Percentiles rank a stretch among this genome's conserved stretches.
These are phyloP conservation scores for Alligator sinensis DNA, from an alignment of 2,113 vertebrate species.

Conservation along the genomic window DNA sequence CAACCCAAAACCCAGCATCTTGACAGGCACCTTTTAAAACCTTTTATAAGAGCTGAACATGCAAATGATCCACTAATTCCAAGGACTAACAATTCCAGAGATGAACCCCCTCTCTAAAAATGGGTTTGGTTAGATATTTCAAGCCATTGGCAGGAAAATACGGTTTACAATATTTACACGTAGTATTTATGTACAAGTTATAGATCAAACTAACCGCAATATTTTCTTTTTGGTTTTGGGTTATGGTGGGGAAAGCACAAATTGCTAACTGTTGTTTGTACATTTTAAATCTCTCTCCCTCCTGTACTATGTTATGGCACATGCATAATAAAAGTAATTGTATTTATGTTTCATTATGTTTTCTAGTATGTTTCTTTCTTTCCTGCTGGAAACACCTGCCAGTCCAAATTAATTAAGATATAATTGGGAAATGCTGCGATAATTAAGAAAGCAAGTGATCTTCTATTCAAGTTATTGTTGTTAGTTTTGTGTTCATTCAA, in stretches of 20 bases:
- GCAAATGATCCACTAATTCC: neutral
- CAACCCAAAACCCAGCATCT: neutral
- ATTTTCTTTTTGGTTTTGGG: neutral
- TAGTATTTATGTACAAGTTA: neutral
- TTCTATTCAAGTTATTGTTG: neutral
- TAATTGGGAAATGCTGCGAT: neutral
- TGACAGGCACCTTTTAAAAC: neutral
- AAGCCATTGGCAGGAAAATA: neutral
- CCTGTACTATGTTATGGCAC: neutral
- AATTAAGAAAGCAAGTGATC: neutral
- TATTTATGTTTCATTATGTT: neutral
- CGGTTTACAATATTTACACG: no score
- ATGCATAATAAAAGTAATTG: neutral
- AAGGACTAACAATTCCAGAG: accelerated
- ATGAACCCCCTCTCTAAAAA: neutral
- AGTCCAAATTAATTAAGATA: neutral
- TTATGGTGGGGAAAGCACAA: neutral
- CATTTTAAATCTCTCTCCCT: neutral
- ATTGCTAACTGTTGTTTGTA: neutral
- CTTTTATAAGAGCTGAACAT: neutral
- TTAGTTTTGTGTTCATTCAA: neutral
- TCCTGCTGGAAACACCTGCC: neutral
- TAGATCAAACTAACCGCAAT: neutral
- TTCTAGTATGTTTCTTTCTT: neutral
- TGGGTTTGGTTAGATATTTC: neutral